Conservation (phyloP, 1,140 invertebrate genomes). For the Tribolium madens region DNA sequence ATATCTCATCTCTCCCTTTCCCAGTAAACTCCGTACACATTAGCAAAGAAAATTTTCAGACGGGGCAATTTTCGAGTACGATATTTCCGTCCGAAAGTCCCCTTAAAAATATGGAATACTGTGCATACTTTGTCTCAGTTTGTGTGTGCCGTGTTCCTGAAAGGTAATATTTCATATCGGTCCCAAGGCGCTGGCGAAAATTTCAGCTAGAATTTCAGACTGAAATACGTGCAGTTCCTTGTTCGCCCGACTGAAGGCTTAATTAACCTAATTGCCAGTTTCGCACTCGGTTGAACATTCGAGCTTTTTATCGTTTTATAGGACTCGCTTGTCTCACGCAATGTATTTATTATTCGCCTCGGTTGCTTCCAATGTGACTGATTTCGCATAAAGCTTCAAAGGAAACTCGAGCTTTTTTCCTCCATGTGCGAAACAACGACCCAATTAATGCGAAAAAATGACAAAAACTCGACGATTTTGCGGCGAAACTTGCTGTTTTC, state of each 20-base stretch:
- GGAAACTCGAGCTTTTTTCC: not conserved
- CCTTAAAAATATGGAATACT: constrained; percentile 34
- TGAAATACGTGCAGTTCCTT: constrained; percentile 52
- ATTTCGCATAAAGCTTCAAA: constrained; percentile 26
- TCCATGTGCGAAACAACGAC: too few species aligned
- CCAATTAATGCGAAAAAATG: too few species aligned
- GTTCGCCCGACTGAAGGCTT: constrained; percentile 51
- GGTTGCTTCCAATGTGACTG: constrained; percentile 18
- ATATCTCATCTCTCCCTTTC: not conserved
- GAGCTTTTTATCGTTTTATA: constrained; percentile 56
- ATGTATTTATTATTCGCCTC: constrained; percentile 42
- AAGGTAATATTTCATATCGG: constrained; percentile 56
- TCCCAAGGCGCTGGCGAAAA: constrained; percentile 51
- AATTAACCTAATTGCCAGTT: constrained; percentile 59
- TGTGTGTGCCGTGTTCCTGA: constrained; percentile 43
- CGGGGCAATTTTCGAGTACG: constrained; percentile 42
- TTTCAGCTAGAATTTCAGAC: constrained; percentile 52
- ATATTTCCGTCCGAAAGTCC: constrained; percentile 31
- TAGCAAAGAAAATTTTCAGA: constrained; percentile 41
- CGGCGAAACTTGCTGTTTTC: not conserved
- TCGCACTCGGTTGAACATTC: constrained; percentile 52
- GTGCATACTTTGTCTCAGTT: constrained; percentile 47
- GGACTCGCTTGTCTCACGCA: constrained; percentile 39
- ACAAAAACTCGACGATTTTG: too few species aligned
- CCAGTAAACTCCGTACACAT: constrained; percentile 7